A percentile compares a stretch with the other conserved stretches of the same genome.
Evolutionary conservation across 2,113 vertebrate species (phyloP).

Genomic region (Pluvialis apricaria): DNA sequence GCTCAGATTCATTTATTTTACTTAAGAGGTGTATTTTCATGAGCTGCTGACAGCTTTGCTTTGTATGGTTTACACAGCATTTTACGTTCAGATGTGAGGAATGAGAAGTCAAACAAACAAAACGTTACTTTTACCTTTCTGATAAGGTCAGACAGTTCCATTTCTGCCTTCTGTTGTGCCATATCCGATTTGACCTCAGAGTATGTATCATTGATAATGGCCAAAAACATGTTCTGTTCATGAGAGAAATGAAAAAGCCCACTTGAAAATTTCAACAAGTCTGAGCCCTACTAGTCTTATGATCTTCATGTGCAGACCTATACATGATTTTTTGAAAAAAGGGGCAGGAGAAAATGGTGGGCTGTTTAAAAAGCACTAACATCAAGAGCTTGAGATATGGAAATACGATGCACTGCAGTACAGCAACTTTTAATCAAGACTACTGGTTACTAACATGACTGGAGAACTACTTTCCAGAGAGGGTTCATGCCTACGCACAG

Average conservation of each 20-base stretch:
- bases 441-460: neutral
- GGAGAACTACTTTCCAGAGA: neutral
- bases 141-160: constrained; percentile 96
- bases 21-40: neutral
- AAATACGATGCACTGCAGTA: neutral
- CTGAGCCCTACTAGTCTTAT: neutral
- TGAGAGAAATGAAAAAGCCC: neutral
- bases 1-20: neutral
- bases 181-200: constrained; percentile 96
- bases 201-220: constrained; percentile 96
- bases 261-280: neutral
- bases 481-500: neutral
- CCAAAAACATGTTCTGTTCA: constrained; percentile 95
- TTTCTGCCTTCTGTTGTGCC: constrained; percentile 95
- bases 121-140: constrained; percentile 81
- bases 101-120: neutral
- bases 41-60: neutral
- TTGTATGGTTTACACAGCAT: rapidly evolving
- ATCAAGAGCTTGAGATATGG: neutral
- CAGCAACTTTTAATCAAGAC: neutral
- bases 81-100: neutral
- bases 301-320: neutral
- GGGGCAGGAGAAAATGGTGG: neutral
- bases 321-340: neutral
- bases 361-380: neutral